These are phyloP conservation scores for Caenorhabditis sinica DNA, from an alignment of 2,888 invertebrate species.

Conservation along the genomic window DNA sequence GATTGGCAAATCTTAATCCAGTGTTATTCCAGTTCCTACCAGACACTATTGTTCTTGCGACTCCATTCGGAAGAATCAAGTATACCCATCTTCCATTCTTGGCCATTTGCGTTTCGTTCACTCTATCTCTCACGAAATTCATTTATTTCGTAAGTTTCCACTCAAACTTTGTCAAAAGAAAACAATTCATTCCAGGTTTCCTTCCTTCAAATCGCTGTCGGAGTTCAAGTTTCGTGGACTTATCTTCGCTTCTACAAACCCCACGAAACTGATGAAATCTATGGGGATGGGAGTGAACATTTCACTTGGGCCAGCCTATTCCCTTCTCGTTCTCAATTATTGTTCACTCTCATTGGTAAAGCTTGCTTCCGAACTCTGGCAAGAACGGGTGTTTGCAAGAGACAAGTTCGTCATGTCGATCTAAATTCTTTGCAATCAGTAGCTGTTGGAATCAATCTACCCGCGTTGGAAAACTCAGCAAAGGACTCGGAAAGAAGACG, in stretches of 20 bases:
- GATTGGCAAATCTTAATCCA: too few species aligned
- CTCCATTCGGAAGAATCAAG: slow-evolving; percentile 80
- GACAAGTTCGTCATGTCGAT: slow-evolving; percentile 77
- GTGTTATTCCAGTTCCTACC: slow-evolving; percentile 77
- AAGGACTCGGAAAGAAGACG: slow-evolving; percentile 73
- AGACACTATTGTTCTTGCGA: slow-evolving; percentile 80
- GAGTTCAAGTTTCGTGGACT: slow-evolving; percentile 81
- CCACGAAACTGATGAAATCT: slow-evolving; percentile 73
- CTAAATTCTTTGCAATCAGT: slow-evolving; percentile 74
- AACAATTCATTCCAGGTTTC: slow-evolving; percentile 38
- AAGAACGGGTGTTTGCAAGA: slow-evolving; percentile 74
- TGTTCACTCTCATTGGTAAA: slow-evolving; percentile 74
- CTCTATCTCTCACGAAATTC: slow-evolving; percentile 61
- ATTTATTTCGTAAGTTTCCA: slow-evolving; percentile 56
- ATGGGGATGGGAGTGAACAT: slow-evolving; percentile 81
- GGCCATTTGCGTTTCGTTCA: slow-evolving; percentile 65
- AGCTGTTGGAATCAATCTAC: slow-evolving; percentile 70
- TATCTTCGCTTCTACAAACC: slow-evolving; percentile 81
- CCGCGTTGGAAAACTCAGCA: slow-evolving; percentile 67
- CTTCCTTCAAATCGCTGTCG: slow-evolving; percentile 71
- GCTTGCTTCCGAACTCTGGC: slow-evolving; percentile 74
- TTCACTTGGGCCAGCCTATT: slow-evolving; percentile 83
- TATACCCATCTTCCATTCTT: slow-evolving; percentile 81
- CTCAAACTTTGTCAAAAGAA: background rate
- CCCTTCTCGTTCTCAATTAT: slow-evolving; percentile 78